Evolutionary conservation across 2,797 vertebrate genomes (phyloP), one percentile per base, ranked within the genome.

Genomic region (Sebastes matsubarae): DNA sequence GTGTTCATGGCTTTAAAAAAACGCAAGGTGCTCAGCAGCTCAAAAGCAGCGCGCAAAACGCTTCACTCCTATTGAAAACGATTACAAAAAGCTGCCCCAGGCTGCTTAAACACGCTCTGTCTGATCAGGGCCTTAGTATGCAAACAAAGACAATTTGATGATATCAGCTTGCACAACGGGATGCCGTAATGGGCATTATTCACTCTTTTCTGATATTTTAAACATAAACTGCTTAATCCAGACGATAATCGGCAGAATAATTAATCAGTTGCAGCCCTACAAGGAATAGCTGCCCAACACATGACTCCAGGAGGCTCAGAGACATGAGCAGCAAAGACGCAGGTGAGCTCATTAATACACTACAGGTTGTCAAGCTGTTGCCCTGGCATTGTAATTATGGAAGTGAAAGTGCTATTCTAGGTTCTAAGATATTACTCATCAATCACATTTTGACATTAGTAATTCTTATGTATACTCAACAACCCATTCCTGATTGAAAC

Each of bases 311-410:
- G 42, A 20, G 16, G 30, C 30, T 38, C 3, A 24, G 18, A 68
- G 34, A 68, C 54, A 14, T 0, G 42, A 72, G 36, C 67, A 9
- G 27, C n/a, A 11, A 14, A 18, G 20, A 30, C 22, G n/a, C 72
- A 70, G 68, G 46, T 83, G 58, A 80, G 67, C 65, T 65, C 80
- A 75, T 78, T 72, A 70, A 66, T 64, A 38, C 4, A 13, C 13
- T 4, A 6, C 20, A 63, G 34, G 67, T 54, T 57, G 34, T 75
- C 64, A 38, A 68, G 59, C 46, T 57, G 42, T 64, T 16, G 54
- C 71, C 66, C 6, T 18, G 16, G 22, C 59, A 13, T 1, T 74
- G 36, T 52, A 80, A 66, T 82, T 68, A 34, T 72, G 42, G 55
- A 72, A 34, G 32, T 50, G 22, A 68, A 68, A 34, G 32, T 32